A percentile compares a stretch with the other conserved stretches of the same genome.
Conservation (phyloP, 2,113 vertebrate genomes). For the Paedocypris sp. region DNA sequence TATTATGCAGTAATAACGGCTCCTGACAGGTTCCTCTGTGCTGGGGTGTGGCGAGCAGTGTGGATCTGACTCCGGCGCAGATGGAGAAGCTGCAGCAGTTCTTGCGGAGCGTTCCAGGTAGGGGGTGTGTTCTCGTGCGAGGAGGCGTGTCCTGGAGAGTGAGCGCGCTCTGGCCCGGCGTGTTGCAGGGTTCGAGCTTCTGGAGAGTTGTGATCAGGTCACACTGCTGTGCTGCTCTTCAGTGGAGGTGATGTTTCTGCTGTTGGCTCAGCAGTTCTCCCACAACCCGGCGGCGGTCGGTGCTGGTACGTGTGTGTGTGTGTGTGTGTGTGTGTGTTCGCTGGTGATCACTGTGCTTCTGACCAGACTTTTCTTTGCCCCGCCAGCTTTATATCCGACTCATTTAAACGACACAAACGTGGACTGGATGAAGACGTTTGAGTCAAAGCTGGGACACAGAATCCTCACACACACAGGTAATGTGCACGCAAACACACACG, state of each 20-base stretch:
- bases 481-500: too few species aligned
- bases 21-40: constrained; percentile 76
- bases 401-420: constrained; percentile 36
- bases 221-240: constrained; percentile 75
- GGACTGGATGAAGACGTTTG: constrained; percentile 46
- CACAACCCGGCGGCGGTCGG: constrained; percentile 58
- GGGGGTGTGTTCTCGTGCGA: too few species aligned
- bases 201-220: constrained; percentile 76
- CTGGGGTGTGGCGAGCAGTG: constrained; percentile 61
- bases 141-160: too few species aligned
- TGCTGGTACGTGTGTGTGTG: too few species aligned
- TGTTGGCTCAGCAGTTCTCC: constrained; percentile 75
- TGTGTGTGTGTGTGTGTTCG: too few species aligned
- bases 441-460: constrained; percentile 45
- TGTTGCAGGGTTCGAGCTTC: constrained; percentile 75
- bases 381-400: constrained; percentile 49
- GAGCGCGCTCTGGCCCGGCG: not conserved
- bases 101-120: constrained; percentile 72
- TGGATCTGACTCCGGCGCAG: constrained; percentile 57
- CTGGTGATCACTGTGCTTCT: not conserved
- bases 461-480: constrained; percentile 43
- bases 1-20: too few species aligned
- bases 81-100: constrained; percentile 73
- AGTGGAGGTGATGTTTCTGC: constrained; percentile 81
- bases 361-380: not conserved